These are phyloP conservation scores for Pluvianellus socialis DNA, from an alignment of 2,113 vertebrate genomes.

Conservation along the genomic window DNA sequence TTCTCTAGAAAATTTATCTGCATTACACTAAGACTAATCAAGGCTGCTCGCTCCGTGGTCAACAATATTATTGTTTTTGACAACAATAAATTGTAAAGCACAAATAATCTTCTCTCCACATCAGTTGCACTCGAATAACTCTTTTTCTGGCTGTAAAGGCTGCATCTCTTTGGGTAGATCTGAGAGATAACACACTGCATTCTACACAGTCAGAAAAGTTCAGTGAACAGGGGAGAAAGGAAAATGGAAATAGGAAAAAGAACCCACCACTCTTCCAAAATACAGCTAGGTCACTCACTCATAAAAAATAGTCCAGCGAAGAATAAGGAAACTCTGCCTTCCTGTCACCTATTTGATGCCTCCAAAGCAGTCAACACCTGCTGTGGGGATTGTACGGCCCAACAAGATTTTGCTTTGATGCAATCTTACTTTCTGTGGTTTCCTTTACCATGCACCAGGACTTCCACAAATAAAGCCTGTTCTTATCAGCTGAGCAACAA, in stretches of 20 bases:
- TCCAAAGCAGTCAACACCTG: not conserved
- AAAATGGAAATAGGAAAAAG: not conserved
- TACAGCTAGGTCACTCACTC: not conserved
- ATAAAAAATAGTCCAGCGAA: not conserved
- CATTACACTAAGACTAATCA: not conserved
- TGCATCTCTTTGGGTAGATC: not conserved
- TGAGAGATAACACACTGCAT: not conserved
- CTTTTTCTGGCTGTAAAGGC: not conserved
- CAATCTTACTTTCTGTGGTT: not conserved
- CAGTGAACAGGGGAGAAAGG: not conserved
- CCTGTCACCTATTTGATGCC: not conserved
- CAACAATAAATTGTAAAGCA: not conserved
- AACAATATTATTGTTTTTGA: not conserved
- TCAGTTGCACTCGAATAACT: not conserved
- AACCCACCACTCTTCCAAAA: not conserved
- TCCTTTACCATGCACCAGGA: not conserved
- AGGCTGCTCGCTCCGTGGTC: accelerated
- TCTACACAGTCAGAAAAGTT: not conserved
- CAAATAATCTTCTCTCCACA: not conserved
- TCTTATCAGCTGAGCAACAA: not conserved
- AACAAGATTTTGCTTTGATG: not conserved
- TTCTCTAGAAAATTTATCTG: not conserved
- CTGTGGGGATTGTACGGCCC: not conserved
- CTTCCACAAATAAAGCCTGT: not conserved
- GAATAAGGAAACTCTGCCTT: not conserved